A percentile compares a stretch with the other conserved stretches of the same genome.
Evolutionary conservation across 37 sponge, comb jelly and placozoan genomes (phyloP).

Genomic region (Ianthella basta): DNA sequence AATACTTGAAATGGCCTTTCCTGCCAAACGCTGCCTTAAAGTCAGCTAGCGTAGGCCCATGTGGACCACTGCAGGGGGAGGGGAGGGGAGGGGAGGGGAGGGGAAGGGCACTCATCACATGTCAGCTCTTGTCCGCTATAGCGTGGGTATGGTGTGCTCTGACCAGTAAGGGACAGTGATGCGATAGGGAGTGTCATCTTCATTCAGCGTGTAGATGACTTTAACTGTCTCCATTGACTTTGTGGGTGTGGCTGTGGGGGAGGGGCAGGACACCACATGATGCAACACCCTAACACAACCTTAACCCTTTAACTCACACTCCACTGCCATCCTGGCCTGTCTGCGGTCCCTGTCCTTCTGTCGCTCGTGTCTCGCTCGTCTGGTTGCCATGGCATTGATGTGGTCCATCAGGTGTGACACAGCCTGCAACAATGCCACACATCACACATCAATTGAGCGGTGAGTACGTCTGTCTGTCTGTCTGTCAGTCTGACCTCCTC

Average conservation of each 20-base stretch:
- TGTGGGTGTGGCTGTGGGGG: too few species aligned
- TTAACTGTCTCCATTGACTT: not conserved
- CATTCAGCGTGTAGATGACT: conserved; percentile 1
- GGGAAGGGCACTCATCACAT: too few species aligned
- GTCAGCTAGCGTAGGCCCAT: not conserved
- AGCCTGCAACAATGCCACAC: not conserved
- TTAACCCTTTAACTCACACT: too few species aligned
- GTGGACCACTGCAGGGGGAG: not conserved
- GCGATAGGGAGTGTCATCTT: not conserved
- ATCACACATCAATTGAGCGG: not conserved
- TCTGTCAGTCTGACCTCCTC: conserved; percentile 16
- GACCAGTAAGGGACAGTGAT: conserved; percentile 14
- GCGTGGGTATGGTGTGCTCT: too few species aligned
- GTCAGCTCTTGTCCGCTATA: too few species aligned
- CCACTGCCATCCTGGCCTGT: not conserved
- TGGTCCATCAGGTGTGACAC: conserved; percentile 23
- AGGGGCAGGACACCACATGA: too few species aligned
- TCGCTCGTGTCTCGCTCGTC: not conserved
- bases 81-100: too few species aligned
- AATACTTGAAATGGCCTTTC: conserved; percentile 17
- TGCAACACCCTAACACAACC: too few species aligned
- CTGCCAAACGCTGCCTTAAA: conserved; percentile 12
- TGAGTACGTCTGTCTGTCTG: too few species aligned
- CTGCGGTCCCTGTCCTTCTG: not conserved
- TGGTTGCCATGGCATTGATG: not conserved